phyloP scores from a whole-genome alignment of 2,797 vertebrate genomes.

The Mionectes olivaceus region DNA sequence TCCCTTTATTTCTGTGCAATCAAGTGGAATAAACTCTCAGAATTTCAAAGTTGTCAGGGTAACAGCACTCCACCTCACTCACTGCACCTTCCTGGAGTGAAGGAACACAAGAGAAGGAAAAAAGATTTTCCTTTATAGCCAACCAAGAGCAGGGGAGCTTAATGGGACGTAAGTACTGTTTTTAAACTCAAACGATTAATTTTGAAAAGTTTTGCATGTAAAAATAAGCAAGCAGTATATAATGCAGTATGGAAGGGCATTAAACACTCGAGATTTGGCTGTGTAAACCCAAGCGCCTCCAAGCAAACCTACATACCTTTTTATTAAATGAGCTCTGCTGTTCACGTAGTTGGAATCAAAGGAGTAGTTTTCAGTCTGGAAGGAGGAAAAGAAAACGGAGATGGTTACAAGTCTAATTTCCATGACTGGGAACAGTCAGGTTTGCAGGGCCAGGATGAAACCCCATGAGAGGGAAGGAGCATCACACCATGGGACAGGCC shows the following conservation, averaged over 20 bases:
- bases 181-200: constrained; percentile 50
- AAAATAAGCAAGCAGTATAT: constrained; percentile 5
- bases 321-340: constrained; percentile 99
- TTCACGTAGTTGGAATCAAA: constrained; percentile 99
- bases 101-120: constrained; percentile 25
- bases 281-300: constrained; percentile 13
- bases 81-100: neutral
- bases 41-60: constrained; percentile 69
- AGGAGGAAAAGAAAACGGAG: constrained; percentile 73
- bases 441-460: neutral
- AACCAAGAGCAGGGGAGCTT: constrained; percentile 8
- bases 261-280: constrained; percentile 30
- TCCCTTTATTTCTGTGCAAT: constrained; percentile 37
- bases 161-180: constrained; percentile 46
- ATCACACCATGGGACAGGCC: neutral
- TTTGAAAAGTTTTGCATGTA: constrained; percentile 22
- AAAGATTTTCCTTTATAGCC: neutral
- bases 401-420: constrained; percentile 23
- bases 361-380: constrained; percentile 98
- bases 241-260: neutral
- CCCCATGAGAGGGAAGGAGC: fast-evolving
- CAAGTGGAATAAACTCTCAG: constrained; percentile 57
- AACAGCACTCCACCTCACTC: constrained; percentile 49
- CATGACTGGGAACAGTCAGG: neutral
- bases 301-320: constrained; percentile 89